Evolutionary conservation across 2,113 vertebrate genomes (phyloP), one percentile per base, ranked within the genome.

Genomic region (Gasterosteus aculeatus): DNA sequence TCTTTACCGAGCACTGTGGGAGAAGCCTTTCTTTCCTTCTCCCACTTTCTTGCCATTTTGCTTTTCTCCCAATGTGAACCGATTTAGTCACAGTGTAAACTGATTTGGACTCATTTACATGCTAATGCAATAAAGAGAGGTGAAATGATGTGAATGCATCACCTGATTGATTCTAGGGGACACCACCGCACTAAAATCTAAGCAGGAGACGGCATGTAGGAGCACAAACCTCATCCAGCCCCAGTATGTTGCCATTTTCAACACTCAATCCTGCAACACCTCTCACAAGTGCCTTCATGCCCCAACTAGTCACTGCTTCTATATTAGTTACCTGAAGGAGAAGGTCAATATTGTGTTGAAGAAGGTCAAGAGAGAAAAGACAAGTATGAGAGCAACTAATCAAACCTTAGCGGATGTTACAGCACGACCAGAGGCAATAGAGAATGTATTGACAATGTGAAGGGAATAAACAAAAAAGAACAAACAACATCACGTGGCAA

Each of bases 51-150:
- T 65, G 53, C 76, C 75, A 87, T 85, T 84, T 88, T 77, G 62
- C 80, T 83, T 85, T 77, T 62, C 82, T 83, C 69, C 74, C 82
- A 78, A 75, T 68, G 80, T 88, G 87, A 83, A 87, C 83, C 72
- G 69, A 85, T 91, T 91, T 77, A 78, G 72, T 84, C 80, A 67
- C 53, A 72, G 75, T 81, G 82, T 85, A 81, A 88, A 84, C 79
- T 81, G 89, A 88, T 88, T 90, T 82, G 38, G 67, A 69, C 79
- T 87, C 78, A 85, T 92, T 90, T 88, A 77, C 83, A 89, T 89
- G 73, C 71, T 78, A 81, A 84, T 76, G 69, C 63, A 42, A 75
- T 75, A 56, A 85, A 84, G 47, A 75, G 79, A 80, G 78, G 63
- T 80, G 54, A 84, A 87, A 81, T 60, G 63, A 60, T 67, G 63